phyloP scores from a whole-genome alignment of 2,888 invertebrate genomes.

The Xestobium rufovillosum region DNA sequence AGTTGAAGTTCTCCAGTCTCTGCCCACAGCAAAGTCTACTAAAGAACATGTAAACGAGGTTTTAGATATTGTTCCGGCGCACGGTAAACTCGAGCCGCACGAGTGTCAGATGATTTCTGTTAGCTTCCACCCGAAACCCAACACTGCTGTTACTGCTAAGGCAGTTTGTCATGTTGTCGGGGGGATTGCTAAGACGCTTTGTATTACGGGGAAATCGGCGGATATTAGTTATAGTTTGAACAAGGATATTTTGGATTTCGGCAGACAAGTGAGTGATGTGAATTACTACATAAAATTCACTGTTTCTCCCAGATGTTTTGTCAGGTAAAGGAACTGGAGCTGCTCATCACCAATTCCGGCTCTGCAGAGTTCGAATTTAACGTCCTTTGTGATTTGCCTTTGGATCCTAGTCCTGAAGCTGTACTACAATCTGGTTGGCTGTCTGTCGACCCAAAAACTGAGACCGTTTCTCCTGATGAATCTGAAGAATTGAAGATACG shows the following conservation, averaged over 20 bases:
- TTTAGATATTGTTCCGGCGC: conserved; percentile 44
- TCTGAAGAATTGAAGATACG: conserved; percentile 42
- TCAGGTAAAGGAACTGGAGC: conserved; percentile 30
- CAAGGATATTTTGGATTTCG: conserved; percentile 39
- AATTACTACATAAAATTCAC: too few species aligned
- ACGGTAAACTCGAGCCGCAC: conserved; percentile 47
- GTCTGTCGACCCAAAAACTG: conserved; percentile 43
- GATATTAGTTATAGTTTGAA: conserved; percentile 47
- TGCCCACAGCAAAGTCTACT: conserved; percentile 29
- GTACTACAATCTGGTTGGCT: conserved; percentile 44
- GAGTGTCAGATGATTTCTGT: conserved; percentile 47
- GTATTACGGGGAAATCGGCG: conserved; percentile 48
- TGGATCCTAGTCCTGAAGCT: conserved; percentile 38
- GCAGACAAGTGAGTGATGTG: conserved; percentile 37
- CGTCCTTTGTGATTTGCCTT: conserved; percentile 43
- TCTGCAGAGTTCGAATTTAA: conserved; percentile 44
- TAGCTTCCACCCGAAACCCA: conserved; percentile 43
- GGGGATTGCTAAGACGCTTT: conserved; percentile 49
- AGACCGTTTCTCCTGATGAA: conserved; percentile 42
- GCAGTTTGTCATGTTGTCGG: conserved; percentile 50
- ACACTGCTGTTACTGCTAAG: conserved; percentile 44
- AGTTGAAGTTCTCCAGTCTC: conserved; percentile 12
- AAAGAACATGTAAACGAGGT: conserved; percentile 40
- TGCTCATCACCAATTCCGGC: conserved; percentile 47
- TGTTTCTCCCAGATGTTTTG: conserved; percentile 44